These are phyloP conservation scores for Greenwoodochromis staneri DNA, from an alignment of 2,113 vertebrate species.

Conservation along the genomic window DNA sequence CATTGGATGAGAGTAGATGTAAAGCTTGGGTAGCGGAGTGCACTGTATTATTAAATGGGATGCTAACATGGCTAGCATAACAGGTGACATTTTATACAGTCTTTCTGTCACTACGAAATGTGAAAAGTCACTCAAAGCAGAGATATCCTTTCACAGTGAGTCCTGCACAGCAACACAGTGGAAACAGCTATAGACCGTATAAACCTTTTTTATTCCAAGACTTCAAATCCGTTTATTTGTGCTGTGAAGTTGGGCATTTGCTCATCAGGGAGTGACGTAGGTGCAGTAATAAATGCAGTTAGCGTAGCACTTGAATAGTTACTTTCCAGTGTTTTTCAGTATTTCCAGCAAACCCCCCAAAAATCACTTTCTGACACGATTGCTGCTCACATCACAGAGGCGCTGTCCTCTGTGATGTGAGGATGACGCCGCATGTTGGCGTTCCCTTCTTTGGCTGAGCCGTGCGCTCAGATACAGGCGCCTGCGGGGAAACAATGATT, in stretches of 20 bases:
- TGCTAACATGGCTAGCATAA: background rate
- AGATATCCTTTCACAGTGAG: background rate
- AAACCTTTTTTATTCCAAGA: background rate
- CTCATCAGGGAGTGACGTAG: fast-evolving
- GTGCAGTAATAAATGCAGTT: background rate
- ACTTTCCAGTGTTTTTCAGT: background rate
- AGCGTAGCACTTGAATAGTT: background rate
- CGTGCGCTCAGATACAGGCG: background rate
- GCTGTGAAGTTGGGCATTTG: background rate
- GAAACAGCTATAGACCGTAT: background rate
- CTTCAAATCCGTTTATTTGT: background rate
- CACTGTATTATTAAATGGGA: background rate
- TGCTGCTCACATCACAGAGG: background rate
- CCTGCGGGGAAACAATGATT: background rate
- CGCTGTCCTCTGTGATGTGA: background rate
- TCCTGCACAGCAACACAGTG: background rate
- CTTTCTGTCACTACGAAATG: background rate
- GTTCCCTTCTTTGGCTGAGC: background rate
- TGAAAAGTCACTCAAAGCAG: background rate
- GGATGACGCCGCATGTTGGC: background rate
- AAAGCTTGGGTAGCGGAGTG: background rate
- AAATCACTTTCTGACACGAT: background rate
- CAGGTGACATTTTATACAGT: background rate
- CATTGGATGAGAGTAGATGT: background rate
- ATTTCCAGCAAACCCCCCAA: background rate